Evolutionary conservation across 1,140 invertebrate genomes (phyloP).

Genomic region (Pseudomyrmex cubaensis): DNA sequence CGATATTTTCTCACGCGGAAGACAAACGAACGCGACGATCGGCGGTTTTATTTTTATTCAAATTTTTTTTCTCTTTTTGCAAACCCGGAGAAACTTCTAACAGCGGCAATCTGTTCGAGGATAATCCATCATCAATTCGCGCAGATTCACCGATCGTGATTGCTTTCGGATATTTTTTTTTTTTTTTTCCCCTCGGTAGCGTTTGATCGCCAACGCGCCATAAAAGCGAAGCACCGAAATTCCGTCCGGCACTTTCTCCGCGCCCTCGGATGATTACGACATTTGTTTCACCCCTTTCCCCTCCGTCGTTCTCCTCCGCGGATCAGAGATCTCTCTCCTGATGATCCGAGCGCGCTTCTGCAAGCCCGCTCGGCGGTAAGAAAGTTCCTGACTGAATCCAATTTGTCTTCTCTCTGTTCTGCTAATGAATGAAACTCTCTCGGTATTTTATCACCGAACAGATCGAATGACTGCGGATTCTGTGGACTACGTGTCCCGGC

Average conservation of each 20-base stretch:
- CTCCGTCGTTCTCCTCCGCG: background rate
- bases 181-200: no score
- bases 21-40: background rate
- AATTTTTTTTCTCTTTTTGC: background rate
- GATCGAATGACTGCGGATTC: no score
- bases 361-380: background rate
- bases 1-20: background rate
- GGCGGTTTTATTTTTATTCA: background rate
- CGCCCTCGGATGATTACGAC: constrained; percentile 67
- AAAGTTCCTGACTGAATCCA: background rate
- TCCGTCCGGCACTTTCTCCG: constrained; percentile 65
- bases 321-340: background rate
- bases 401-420: background rate
- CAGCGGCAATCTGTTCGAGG: background rate
- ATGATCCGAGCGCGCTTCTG: background rate
- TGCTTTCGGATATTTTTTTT: background rate
- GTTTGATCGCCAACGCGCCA: background rate
- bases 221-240: constrained; percentile 32
- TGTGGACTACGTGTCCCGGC: no score
- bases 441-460: no score
- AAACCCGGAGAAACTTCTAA: background rate
- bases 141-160: background rate
- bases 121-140: background rate
- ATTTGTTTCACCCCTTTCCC: constrained; percentile 70
- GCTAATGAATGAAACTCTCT: no score